phyloP scores from a whole-genome alignment of 2,797 vertebrate genomes.

The Meda fulgida region DNA sequence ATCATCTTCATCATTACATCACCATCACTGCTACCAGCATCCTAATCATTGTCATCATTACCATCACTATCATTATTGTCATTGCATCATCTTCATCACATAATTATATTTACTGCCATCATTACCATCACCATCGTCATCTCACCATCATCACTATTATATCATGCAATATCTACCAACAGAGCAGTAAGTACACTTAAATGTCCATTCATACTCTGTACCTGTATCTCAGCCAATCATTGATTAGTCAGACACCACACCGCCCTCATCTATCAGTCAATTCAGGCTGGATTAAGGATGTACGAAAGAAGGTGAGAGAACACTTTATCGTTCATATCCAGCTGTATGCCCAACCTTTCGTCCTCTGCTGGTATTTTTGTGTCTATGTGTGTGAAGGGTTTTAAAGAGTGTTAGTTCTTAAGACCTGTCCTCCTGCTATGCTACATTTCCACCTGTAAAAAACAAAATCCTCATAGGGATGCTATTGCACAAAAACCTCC shows the following conservation, averaged over 20 bases:
- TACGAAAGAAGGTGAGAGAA: slow-evolving; percentile 28
- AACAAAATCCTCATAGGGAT: slow-evolving; percentile 16
- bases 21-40: neutral
- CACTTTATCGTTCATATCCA: slow-evolving; percentile 48
- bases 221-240: neutral
- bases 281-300: slow-evolving; percentile 30
- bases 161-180: neutral
- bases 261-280: slow-evolving; percentile 31
- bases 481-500: slow-evolving; percentile 11
- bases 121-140: neutral
- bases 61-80: neutral
- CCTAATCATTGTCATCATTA: neutral
- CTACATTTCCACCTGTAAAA: neutral
- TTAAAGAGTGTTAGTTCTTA: slow-evolving; percentile 23
- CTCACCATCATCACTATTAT: neutral
- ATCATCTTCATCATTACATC: neutral
- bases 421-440: slow-evolving; percentile 17
- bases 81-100: neutral
- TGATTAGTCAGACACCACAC: slow-evolving; percentile 22
- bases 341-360: slow-evolving; percentile 33
- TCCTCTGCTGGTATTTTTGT: slow-evolving; percentile 35
- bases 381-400: slow-evolving; percentile 5
- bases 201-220: neutral
- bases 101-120: neutral
- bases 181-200: neutral